Evolutionary conservation across 2,113 vertebrate genomes (phyloP), one percentile per base, ranked within the genome.

Genomic region (Callocephalon fimbriatum): DNA sequence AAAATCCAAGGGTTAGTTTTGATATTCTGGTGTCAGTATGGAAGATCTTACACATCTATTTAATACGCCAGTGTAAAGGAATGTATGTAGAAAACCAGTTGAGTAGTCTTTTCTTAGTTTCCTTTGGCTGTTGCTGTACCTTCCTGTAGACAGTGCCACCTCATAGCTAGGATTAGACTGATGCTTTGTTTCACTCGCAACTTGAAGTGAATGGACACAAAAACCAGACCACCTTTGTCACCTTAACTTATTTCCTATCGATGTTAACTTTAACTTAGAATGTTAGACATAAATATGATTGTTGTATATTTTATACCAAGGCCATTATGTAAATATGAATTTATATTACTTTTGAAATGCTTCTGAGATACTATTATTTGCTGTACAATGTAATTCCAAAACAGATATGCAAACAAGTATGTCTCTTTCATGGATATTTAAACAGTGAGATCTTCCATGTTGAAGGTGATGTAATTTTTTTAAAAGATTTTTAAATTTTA

Each of bases 391-490:
- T 97, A 97, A 98, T 98, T 98, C 97, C 96, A 97, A 96, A 98
- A 98, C 97, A 97, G 98, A 98, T 98, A 98, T 98, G 98, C 98
- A 98, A 98, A 98, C 96, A 93, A 96, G 93, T 97, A 91, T 98
- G 97, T 98, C 97, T 98, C 87, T 98, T 98, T 98, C 98, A 97
- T 97, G 98, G 97, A 97, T 98, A 98, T 98, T 98, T 98, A 98
- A 98, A 98, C 98, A 98, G 97, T 98, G 97, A 98, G 98, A 98
- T 98, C 98, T 98, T 98, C 98, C 98, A 98, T 98, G 98, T 98
- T 98, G 98, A 98, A 98, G 98, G 98, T 97, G 98, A 98, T 98
- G 98, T 98, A 98, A 98, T 98, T 98, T 98, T 98, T 96, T 97
- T 98, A 98, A 98, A 98, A 98, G 98, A 98, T 97, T 98, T 98